Evolutionary conservation across 2,888 invertebrate genomes (phyloP).

Genomic region (Clitarchus hookeri): DNA sequence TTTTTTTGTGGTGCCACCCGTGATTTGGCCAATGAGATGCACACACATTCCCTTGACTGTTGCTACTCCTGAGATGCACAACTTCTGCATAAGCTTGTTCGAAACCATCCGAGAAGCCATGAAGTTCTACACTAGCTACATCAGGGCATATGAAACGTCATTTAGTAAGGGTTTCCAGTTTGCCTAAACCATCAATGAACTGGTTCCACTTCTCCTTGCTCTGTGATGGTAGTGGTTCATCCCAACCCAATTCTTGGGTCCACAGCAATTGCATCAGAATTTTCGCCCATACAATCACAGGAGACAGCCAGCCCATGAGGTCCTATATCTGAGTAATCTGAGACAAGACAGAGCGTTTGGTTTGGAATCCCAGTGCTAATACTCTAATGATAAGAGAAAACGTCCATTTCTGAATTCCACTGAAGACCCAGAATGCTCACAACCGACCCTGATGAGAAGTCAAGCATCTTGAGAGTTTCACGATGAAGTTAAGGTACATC

Average conservation of each 20-base stretch:
- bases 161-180: neutral
- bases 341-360: neutral
- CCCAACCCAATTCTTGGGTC: slow-evolving; percentile 1
- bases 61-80: neutral
- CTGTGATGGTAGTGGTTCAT: neutral
- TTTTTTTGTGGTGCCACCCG: neutral
- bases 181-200: neutral
- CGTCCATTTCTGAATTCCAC: neutral
- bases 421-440: neutral
- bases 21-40: neutral
- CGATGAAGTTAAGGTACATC: neutral
- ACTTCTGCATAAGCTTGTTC: too few relatives aligned
- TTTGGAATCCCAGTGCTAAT: neutral
- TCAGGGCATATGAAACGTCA: neutral
- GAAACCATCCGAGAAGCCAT: too few relatives aligned
- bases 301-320: neutral
- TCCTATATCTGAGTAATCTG: neutral
- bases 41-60: neutral
- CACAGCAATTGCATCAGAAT: neutral
- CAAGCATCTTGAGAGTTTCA: neutral
- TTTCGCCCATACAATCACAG: neutral
- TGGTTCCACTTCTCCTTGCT: neutral
- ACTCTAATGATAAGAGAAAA: neutral
- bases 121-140: neutral
- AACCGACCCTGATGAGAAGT: neutral